Percentiles rank a stretch among this genome's conserved stretches.
Conservation (phyloP, 2,888 invertebrate genomes). For the Papilio gigon region DNA sequence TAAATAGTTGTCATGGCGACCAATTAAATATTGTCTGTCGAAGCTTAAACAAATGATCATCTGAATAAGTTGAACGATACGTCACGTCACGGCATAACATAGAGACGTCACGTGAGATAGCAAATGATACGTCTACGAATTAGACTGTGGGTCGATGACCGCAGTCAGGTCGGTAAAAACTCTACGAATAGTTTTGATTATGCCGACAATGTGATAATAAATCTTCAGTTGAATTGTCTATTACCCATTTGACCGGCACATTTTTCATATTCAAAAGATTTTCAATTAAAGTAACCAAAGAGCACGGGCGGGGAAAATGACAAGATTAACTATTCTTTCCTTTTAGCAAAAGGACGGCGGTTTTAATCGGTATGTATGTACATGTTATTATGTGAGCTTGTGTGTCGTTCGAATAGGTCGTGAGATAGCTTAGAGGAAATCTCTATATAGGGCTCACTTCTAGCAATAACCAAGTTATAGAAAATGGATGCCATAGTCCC, state of each 20-base stretch:
- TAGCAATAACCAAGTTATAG: constrained; percentile 23
- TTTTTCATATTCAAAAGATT: too few relatives aligned
- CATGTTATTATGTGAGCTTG: neutral
- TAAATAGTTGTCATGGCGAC: neutral
- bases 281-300: too few relatives aligned
- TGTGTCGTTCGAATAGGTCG: neutral
- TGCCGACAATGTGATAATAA: constrained; percentile 11
- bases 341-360: too few relatives aligned
- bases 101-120: constrained; percentile 7
- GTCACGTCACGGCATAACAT: too few relatives aligned
- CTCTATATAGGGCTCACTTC: constrained; percentile 3
- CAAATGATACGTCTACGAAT: constrained; percentile 31
- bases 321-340: too few relatives aligned
- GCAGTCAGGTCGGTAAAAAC: constrained; percentile 24
- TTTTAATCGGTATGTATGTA: neutral
- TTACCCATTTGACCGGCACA: constrained; percentile 11
- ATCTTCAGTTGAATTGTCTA: constrained; percentile 4
- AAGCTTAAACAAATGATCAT: constrained; percentile 12
- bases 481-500: constrained; percentile 18
- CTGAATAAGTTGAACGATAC: neutral
- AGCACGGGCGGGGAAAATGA: too few relatives aligned
- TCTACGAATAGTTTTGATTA: constrained; percentile 2
- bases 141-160: constrained; percentile 33
- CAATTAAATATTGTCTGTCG: neutral
- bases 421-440: neutral